Evolutionary conservation across 2,797 vertebrate genomes (phyloP), one percentile per base, ranked within the genome.

Genomic region (Enteromius viviparus): DNA sequence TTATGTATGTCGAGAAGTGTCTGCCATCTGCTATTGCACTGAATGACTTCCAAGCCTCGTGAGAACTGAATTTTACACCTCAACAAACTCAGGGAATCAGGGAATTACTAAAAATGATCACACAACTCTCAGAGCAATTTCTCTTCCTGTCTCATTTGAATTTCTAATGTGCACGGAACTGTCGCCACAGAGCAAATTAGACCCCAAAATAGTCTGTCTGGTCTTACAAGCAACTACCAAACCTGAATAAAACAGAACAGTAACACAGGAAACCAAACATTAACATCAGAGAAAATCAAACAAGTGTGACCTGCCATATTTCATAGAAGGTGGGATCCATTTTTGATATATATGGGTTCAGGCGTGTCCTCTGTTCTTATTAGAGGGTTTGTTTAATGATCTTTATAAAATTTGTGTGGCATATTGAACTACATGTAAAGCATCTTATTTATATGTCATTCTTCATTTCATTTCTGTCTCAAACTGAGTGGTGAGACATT

Each of bases 11-110:
- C 6, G 17, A 58, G 58, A 69, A 76, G 21, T 58, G 47, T 62
- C 84, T 76, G 81, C 78, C 81, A 83, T 78, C 81, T 85, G 85
- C 62, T 74, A 62, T 74, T 66, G 81, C 71, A 32, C 76, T 66
- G 71, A 84, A 81, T 15, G 17, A 81, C 60, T 62, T 77, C 76
- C 62, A 55, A 70, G 69, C 84, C 83, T 76, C 80, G 6, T 19
- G 69, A 85, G 77, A 85, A 82, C 74, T 82, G 69, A 60, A 86
- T 88, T 87, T 88, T 86, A 77, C 76, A 86, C 81, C 81, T 77
- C 81, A 65, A 83, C 49, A 79, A 81, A 82, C 65, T 76, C 72
- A 70, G 78, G 68, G 37, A 81, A 84, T 86, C 69, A 60, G 78
- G 53, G 81, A 78, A 60, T 81, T 84, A 86, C 64, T 86, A 81